These are phyloP conservation scores for Dryoscopus gambensis DNA, from an alignment of 2,113 vertebrate species.

Conservation along the genomic window DNA sequence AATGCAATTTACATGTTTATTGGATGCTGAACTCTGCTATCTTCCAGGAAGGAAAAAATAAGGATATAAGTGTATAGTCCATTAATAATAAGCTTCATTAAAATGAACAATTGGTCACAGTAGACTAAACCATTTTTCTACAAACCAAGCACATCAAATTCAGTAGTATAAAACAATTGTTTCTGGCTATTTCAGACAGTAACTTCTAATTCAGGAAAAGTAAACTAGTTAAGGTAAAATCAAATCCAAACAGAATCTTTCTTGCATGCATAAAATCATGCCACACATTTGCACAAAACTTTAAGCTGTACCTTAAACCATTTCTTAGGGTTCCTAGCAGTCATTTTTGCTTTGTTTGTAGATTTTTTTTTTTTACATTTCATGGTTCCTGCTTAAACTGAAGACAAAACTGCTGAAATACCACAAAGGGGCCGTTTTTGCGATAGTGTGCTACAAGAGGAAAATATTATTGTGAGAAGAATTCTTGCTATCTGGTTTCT, in stretches of 20 bases:
- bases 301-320: neutral
- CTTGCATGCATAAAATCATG: accelerated
- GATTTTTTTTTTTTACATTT: neutral
- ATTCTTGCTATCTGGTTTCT: conserved; percentile 4
- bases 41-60: neutral
- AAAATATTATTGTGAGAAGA: neutral
- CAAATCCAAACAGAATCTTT: neutral
- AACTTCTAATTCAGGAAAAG: neutral
- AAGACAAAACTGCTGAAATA: neutral
- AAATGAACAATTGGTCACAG: neutral
- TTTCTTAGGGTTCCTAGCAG: neutral
- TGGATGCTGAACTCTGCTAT: neutral
- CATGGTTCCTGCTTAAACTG: neutral
- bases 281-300: neutral
- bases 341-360: neutral
- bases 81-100: conserved; percentile 12
- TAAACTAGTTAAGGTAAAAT: neutral
- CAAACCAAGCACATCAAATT: neutral
- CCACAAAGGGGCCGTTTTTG: neutral
- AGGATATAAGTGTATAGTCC: neutral
- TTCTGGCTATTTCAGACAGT: neutral
- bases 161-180: neutral
- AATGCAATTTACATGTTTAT: conserved; percentile 26
- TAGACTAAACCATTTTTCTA: neutral
- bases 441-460: neutral